Evolutionary conservation across 92 coral and sea anemone genomes (phyloP), one percentile per base, ranked within the genome.

Genomic region (Zoanthus sociatus): DNA sequence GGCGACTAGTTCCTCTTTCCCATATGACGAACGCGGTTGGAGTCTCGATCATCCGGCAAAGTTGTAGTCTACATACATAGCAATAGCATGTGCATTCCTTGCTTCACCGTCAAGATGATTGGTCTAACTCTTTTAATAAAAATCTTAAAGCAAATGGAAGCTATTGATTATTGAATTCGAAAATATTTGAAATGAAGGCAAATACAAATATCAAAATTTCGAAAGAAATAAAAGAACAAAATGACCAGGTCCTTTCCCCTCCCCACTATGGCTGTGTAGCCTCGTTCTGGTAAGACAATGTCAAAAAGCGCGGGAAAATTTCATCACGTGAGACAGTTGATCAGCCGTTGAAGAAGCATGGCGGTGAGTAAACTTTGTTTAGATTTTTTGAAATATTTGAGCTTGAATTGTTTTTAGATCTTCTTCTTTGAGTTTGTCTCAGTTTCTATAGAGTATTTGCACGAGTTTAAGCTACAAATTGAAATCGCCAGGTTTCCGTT

Each of bases 221-320:
- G 4, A 37, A 37, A 37, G 42, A 37, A 37, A 37, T 37, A 37
- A 37, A 37, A 37, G 42, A 37, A 37, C 42, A 37, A 37, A 37
- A 37, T 37, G 4, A 4, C 42, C 42, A 4, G 42, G 42, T 37
- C 42, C 42, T 37, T 37, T 50, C 69, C 69, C 69, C 21, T 20
- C 69, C 69, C 69, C 26, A 17, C 10, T 9, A 31, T 63, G 4
- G 20, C 69, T 8, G n/a, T 63, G 69, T 31, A 42, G 92, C 94
- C 94, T 93, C 96, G 92, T 67, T 82, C 51, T 84, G 89, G 76
- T 20, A 91, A 87, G 47, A 83, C 69, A 54, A 42, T 20, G 32
- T 50, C 78, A 26, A 48, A 92, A 89, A 94, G 88, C 98, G 98
- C 98, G 98, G 95, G 98, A 96, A 96, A 96, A 89, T 93, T 72